Percentiles rank a stretch among this genome's conserved stretches.
Evolutionary conservation across 2,113 vertebrate genomes (phyloP).

Genomic region (Balaeniceps rex): DNA sequence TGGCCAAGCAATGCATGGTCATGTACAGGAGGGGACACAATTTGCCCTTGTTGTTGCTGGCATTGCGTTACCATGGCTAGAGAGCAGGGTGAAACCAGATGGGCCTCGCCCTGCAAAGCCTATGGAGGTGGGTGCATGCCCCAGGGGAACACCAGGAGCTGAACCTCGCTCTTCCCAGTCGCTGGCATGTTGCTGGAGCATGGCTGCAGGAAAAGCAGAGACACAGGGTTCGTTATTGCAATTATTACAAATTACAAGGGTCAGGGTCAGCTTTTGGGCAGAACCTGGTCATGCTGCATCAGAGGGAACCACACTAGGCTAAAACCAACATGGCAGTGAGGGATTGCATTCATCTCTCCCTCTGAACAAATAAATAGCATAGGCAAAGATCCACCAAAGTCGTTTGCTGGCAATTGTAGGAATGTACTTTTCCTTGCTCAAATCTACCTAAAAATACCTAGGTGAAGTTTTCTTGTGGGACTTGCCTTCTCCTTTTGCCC

Average conservation of each 20-base stretch:
- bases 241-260: neutral
- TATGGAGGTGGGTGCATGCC: neutral
- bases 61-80: neutral
- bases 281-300: neutral
- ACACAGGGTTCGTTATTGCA: neutral
- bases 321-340: neutral
- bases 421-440: neutral
- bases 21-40: neutral
- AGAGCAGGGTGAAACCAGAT: neutral
- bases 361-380: neutral
- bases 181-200: neutral
- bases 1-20: fast-evolving
- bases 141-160: neutral
- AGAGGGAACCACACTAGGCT: neutral
- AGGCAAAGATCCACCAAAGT: neutral
- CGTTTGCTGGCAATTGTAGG: neutral
- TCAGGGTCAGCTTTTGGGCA: neutral
- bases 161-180: neutral
- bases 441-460: neutral
- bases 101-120: neutral
- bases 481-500: neutral
- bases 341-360: neutral
- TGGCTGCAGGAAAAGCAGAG: neutral
- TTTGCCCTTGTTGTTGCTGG: neutral
- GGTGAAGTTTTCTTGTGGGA: neutral